Evolutionary conservation across 2,113 vertebrate genomes (phyloP), one percentile per base, ranked within the genome.

Genomic region (Poecile atricapillus): DNA sequence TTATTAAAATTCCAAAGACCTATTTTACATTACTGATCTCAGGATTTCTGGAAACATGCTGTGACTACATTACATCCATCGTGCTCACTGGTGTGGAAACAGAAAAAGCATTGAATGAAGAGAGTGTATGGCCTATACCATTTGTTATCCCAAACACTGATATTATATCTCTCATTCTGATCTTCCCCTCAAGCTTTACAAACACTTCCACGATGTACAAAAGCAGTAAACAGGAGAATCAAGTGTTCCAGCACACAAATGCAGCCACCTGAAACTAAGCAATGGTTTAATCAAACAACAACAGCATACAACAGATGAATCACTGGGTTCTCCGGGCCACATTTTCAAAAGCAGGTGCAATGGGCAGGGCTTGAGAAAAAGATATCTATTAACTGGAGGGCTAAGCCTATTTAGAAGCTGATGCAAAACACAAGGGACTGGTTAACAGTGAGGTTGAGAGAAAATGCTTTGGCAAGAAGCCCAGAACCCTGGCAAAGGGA

Each of bases 281-380:
- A 95, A 96, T 73, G 68, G 89, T 97, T 94, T 93, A 95, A 86
- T 81, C 83, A 89, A 93, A 93, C 43, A 90, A 86, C 89, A 93
- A 80, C 60, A 86, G 71, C 73, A 56, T 37, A 92, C 60, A 96
- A 83, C 85, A 90, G 41, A 95, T 13, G 60, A 96, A 90, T 90
- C 94, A 80, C 71, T 70, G 71, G 24, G 65, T 89, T 96, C 92
- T 93, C 90, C 13, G n/a, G 90, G 83, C 85, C 80, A 93, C 71
- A 90, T 90, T 96, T 96, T 95, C 88, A 96, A 97, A 97, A 85
- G 94, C 94, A 96, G 94, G 94, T 97, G 95, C 95, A 96, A 71
- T 94, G 60, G 95, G 90, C 76, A 94, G 87, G 85, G 83, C 82
- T 96, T 94, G 87, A 96, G 93, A 90, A 92, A 97, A 96, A 95